Base-by-base conservation (phyloP, 2,888 invertebrate genomes). In the Eugnorisma glareosa region DNA sequence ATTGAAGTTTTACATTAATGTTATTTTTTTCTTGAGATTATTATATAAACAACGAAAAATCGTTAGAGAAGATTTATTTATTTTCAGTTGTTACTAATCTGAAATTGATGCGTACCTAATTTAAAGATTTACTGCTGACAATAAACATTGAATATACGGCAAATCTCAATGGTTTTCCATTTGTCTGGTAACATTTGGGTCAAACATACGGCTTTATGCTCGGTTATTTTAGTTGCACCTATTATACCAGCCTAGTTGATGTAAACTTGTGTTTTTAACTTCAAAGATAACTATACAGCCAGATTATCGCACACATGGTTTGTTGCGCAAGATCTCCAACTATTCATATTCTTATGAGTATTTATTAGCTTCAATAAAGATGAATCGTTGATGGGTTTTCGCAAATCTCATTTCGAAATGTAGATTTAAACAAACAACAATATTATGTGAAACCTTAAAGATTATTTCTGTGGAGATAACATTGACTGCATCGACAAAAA, bases 401-500 rank as follows among this genome's bases (percentile, higher is more conserved):
- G n/a, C 59, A 67, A 69, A 66, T 72, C 48, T 37, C 24, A 70
- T 84, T 79, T 64, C 15, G 64, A 84, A 71, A 51, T 37, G 2
- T 40, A 40, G 37, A 48, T 64, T 48, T 71, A 45, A 67, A 63
- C 8, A 64, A 21, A 61, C 43, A 67, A 61, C 59, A 79, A 67
- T 68, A 68, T 68, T 67, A 73, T 80, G 69, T 72, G 77, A 76
- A 81, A 71, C 71, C 74, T 81, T 31, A 80, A 77, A 88, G 80
- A 88, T 85, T 81, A 81, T 79, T 79, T 78, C 48, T 75, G 73
- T 73, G 73, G 51, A 73, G 67, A 86, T 78, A 89, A 83, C 57
- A 81, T 57, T 86, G 81, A 88, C 83, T 74, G 81, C 90, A 91
- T 90, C 90, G 91, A 91, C 90, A 73, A 89, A 92, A 92, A 93